Evolutionary conservation across 2,797 vertebrate genomes (phyloP).

Genomic region (Agapornis canus): DNA sequence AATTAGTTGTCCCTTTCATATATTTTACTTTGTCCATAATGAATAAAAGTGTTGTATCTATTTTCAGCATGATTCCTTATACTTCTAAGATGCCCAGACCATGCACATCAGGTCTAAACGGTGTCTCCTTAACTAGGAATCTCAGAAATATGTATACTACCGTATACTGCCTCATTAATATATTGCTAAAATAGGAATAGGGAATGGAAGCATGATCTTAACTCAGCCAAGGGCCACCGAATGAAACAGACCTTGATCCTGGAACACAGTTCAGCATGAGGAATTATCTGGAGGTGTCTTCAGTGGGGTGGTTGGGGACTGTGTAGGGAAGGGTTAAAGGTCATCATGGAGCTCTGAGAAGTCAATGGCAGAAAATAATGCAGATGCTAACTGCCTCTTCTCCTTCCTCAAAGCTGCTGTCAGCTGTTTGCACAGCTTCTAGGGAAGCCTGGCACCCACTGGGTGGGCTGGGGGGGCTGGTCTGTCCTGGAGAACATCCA

Average conservation of each 20-base stretch:
- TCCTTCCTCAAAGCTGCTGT: background rate
- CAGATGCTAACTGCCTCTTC: background rate
- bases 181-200: background rate
- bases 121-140: background rate
- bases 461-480: background rate
- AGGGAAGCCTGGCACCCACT: background rate
- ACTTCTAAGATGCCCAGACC: background rate
- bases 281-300: background rate
- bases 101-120: background rate
- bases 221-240: fast-evolving
- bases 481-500: background rate
- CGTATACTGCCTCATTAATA: background rate
- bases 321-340: background rate
- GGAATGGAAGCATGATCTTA: background rate
- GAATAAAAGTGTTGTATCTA: background rate
- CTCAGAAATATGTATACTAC: background rate
- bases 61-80: background rate
- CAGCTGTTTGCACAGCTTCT: background rate
- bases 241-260: background rate
- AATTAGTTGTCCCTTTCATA: background rate
- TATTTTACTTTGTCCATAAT: fast-evolving
- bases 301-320: background rate
- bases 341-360: fast-evolving
- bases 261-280: background rate
- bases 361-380: background rate